Percentiles rank a stretch among this genome's conserved stretches.
Evolutionary conservation across 2,888 invertebrate genomes (phyloP).

Genomic region (Malthinus flaveolus): DNA sequence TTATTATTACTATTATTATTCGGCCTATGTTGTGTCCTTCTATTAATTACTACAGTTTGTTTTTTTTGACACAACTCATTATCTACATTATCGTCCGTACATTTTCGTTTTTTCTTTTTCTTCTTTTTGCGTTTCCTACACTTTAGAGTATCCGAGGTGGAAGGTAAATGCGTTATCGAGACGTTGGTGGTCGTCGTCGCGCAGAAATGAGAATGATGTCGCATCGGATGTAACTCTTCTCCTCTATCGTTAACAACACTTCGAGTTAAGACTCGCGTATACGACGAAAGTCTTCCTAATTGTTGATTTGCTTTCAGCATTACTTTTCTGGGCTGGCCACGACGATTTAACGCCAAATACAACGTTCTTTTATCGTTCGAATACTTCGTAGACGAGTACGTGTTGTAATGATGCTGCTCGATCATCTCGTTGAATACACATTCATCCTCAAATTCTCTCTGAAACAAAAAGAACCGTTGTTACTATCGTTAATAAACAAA

Average conservation of each 20-base stretch:
- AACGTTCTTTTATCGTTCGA: constrained; percentile 70
- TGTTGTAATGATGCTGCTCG: constrained; percentile 83
- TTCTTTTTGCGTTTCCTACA: constrained; percentile 58
- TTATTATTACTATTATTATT: constrained; percentile 22
- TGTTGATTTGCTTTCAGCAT: constrained; percentile 67
- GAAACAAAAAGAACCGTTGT: constrained; percentile 60
- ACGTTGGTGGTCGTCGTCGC: constrained; percentile 12
- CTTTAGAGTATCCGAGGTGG: constrained; percentile 52
- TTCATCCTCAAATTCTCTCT: constrained; percentile 79
- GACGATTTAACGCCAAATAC: constrained; percentile 76
- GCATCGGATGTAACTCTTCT: constrained; percentile 56
- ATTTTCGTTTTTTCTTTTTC: constrained; percentile 57
- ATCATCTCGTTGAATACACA: constrained; percentile 87
- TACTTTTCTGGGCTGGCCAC: constrained; percentile 72
- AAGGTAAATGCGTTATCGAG: constrained; percentile 23
- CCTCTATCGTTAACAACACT: constrained; percentile 59
- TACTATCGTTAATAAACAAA: neutral
- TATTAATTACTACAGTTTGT: constrained; percentile 44
- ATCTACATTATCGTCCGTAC: constrained; percentile 43
- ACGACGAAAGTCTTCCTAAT: constrained; percentile 74
- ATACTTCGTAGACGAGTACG: constrained; percentile 77
- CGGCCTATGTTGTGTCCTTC: constrained; percentile 32
- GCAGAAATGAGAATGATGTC: constrained; percentile 50
- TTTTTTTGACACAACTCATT: constrained; percentile 55
- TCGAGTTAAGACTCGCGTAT: constrained; percentile 71